phyloP scores from a whole-genome alignment of 2,797 vertebrate genomes.

The Myotis findleyi region DNA sequence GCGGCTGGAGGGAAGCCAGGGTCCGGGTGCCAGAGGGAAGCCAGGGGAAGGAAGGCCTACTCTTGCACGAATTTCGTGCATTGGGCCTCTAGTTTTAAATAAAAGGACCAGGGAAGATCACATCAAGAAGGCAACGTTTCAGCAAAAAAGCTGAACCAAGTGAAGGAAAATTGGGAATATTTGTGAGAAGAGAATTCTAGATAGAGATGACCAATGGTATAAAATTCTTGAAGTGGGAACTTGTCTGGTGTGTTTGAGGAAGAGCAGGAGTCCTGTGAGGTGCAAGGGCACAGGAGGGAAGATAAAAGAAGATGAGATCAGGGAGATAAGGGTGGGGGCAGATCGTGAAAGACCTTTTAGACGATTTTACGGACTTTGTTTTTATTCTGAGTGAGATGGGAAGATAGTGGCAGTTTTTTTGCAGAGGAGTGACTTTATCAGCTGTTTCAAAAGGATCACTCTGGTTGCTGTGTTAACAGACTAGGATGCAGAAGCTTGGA shows the following conservation, averaged over 20 bases:
- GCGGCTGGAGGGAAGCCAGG: too few relatives aligned
- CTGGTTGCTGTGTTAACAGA: not conserved
- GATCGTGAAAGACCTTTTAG: not conserved
- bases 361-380: not conserved
- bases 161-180: not conserved
- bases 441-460: not conserved
- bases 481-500: not conserved
- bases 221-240: not conserved
- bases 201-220: not conserved
- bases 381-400: not conserved
- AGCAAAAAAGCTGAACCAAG: not conserved
- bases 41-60: too few relatives aligned
- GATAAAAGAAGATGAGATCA: not conserved
- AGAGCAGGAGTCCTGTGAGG: not conserved
- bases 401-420: not conserved
- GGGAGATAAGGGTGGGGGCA: not conserved
- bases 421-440: not conserved
- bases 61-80: too few relatives aligned
- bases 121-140: not conserved
- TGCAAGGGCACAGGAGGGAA: not conserved
- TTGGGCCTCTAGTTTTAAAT: not conserved
- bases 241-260: not conserved
- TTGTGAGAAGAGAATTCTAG: not conserved
- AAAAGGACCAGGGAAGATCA: not conserved
- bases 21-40: too few relatives aligned